Base-by-base conservation (phyloP, 2,888 invertebrate species). In the Priocnemis perturbator region DNA sequence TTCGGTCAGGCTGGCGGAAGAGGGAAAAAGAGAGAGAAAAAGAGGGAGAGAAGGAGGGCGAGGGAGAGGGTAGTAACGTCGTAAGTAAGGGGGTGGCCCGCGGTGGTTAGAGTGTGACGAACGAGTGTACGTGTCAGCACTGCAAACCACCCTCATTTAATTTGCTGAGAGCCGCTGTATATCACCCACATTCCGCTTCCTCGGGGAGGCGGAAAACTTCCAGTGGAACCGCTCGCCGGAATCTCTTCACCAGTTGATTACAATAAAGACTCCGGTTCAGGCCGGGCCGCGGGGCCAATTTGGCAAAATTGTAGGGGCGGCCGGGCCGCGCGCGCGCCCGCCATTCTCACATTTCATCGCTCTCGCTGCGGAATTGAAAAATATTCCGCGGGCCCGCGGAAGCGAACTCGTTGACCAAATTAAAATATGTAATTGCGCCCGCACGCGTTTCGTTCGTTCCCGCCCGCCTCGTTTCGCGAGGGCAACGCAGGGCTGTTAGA, bases 81-180 rank as follows among this genome's bases (percentile, higher is more conserved):
- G 61, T 60, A 70, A 76, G 68, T 45, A 74, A 76, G 62, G 63
- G 74, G 71, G 63, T 69, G 77, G 68, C 68, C 69, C 64, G 58
- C 66, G 75, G 81, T 37, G 37, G 37, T 81, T 77, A 77, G 72
- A 67, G 72, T 78, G 83, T 83, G 82, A 81, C 81, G 79, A 79
- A 83, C 82, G 81, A 73, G 79, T 80, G 74, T 83, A 83, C 82
- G 83, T 83, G 82, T 81, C 81, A 74, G 81, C 78, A 78, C 83
- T 82, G 77, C 83, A 79, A 82, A 82, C 81, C 79, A 73, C 77
- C 80, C 81, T 78, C 81, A 78, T 83, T 82, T 82, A 83, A 82
- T 82, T 82, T 83, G 83, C 81, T 78, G 80, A 83, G 78, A 79
- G 81, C 81, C 77, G 60, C 70, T 69, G 79, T 83, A 83, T 71